phyloP scores from a whole-genome alignment of 1,140 invertebrate genomes.

The Bombus sibiricus region DNA sequence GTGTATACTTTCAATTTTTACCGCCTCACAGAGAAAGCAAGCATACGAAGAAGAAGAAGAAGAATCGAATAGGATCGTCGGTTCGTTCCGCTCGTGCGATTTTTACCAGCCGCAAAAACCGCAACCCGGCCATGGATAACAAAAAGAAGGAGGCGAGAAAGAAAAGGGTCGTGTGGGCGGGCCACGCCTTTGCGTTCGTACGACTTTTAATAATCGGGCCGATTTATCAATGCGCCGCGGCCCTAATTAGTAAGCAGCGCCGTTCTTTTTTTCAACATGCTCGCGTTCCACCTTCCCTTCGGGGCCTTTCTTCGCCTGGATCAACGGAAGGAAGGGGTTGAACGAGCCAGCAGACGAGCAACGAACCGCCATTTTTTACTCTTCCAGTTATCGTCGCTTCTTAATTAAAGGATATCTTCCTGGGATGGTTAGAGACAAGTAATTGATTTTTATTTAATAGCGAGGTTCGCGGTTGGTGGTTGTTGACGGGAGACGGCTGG shows the following conservation, averaged over 20 bases:
- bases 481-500: not conserved
- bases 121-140: conserved; percentile 14
- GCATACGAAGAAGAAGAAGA: not conserved
- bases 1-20: not conserved
- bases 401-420: not conserved
- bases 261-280: conserved; percentile 5
- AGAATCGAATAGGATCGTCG: not conserved
- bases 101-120: conserved; percentile 51
- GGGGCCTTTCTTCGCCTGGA: not conserved
- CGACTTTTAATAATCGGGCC: conserved; percentile 52
- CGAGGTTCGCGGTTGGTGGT: not conserved
- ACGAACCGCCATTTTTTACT: not conserved
- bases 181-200: conserved; percentile 45
- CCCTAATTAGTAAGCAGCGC: conserved; percentile 46
- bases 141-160: conserved; percentile 35
- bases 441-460: conserved; percentile 16
- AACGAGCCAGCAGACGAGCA: not conserved
- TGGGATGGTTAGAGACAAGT: not conserved
- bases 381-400: not conserved
- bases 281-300: not conserved
- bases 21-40: not conserved
- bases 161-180: conserved; percentile 47
- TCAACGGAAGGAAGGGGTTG: not conserved
- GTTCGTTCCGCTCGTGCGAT: conserved; percentile 35
- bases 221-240: conserved; percentile 52